Conservation (phyloP, 1,140 invertebrate species). For the Drosophila varians region DNA sequence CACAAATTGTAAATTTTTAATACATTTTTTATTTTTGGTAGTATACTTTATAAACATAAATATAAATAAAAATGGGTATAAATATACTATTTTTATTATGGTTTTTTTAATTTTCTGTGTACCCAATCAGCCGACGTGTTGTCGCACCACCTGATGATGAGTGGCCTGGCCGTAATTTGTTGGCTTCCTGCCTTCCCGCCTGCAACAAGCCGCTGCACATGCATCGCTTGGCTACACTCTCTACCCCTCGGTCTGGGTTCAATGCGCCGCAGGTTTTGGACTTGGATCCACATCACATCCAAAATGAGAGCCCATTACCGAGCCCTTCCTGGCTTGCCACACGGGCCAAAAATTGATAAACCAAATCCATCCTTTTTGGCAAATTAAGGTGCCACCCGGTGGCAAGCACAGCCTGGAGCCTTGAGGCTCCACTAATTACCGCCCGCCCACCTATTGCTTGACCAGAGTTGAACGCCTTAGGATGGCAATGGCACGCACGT, state of each 20-base stretch:
- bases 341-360: slow-evolving; percentile 60
- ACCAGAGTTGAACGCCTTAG: slow-evolving; percentile 47
- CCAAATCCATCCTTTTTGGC: slow-evolving; percentile 61
- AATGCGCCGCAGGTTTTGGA: slow-evolving; percentile 54
- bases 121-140: slow-evolving; percentile 63
- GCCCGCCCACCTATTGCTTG: slow-evolving; percentile 47
- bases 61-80: neutral
- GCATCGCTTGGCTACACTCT: slow-evolving; percentile 26
- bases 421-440: slow-evolving; percentile 54
- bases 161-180: slow-evolving; percentile 66
- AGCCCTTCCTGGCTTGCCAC: neutral
- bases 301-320: slow-evolving; percentile 5
- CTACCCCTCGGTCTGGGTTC: slow-evolving; percentile 54
- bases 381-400: slow-evolving; percentile 68
- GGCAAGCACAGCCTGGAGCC: slow-evolving; percentile 49
- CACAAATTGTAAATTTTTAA: no score
- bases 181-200: slow-evolving; percentile 61
- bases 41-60: no score
- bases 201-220: slow-evolving; percentile 80
- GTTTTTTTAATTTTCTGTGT: slow-evolving; percentile 1
- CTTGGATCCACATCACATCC: slow-evolving; percentile 31
- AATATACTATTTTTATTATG: neutral
- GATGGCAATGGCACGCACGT: slow-evolving; percentile 50
- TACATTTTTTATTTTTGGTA: no score
- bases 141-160: slow-evolving; percentile 77